Conservation (phyloP, 2,113 vertebrate species). For the Ovibos moschatus region DNA sequence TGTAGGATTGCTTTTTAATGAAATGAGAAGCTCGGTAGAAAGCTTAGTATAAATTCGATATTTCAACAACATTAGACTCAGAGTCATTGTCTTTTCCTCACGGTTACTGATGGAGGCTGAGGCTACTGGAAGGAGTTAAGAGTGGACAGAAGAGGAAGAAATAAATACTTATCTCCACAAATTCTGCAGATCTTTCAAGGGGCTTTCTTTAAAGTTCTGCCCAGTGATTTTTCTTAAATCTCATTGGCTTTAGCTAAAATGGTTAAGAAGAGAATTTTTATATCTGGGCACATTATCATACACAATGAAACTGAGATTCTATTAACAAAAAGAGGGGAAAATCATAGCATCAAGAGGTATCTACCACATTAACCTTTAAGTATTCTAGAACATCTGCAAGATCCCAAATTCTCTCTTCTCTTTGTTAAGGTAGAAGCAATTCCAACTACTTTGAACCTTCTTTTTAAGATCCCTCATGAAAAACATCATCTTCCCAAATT, state of each 20-base stretch:
- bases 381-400: background rate
- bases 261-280: background rate
- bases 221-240: background rate
- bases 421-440: background rate
- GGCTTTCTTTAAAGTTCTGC: background rate
- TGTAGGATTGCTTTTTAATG: background rate
- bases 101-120: background rate
- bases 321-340: background rate
- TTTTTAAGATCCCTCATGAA: background rate
- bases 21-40: background rate
- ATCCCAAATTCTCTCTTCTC: background rate
- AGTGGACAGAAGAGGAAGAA: background rate
- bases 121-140: too few relatives aligned
- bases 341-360: background rate
- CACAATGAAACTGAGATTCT: background rate
- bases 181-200: background rate
- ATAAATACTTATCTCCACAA: background rate
- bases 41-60: background rate
- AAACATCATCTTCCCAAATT: background rate
- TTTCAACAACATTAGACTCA: background rate
- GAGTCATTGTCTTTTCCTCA: background rate
- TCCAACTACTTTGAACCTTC: background rate
- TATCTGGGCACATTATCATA: background rate
- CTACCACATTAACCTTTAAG: background rate
- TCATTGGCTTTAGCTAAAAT: background rate